Evolutionary conservation across 2,797 vertebrate species (phyloP).

Genomic region (Falco concolor): DNA sequence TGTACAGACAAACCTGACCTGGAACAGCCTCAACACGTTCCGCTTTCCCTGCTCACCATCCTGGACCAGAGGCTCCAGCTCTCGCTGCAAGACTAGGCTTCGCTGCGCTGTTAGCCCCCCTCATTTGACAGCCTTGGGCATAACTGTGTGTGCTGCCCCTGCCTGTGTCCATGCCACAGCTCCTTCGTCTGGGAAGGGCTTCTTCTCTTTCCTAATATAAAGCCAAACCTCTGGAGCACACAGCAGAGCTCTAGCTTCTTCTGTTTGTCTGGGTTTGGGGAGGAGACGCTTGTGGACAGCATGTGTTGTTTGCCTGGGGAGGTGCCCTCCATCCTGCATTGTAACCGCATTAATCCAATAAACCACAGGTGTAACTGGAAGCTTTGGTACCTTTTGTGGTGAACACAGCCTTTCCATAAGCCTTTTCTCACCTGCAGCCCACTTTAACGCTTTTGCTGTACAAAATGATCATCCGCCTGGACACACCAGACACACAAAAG

Average conservation of each 20-base stretch:
- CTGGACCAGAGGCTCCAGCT: background rate
- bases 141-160: background rate
- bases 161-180: background rate
- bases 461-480: background rate
- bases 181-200: background rate
- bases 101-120: background rate
- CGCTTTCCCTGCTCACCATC: background rate
- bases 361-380: background rate
- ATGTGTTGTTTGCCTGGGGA: background rate
- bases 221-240: background rate
- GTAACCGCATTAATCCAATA: slow-evolving; percentile 32
- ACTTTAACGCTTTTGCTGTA: background rate
- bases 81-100: background rate
- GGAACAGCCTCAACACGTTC: background rate
- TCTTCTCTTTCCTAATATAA: background rate
- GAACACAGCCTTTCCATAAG: background rate
- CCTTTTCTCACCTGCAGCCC: background rate
- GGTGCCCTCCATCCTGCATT: background rate
- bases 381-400: background rate
- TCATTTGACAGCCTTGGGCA: background rate
- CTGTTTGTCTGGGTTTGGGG: background rate
- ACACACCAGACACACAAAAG: background rate
- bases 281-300: background rate
- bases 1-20: background rate
- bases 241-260: background rate